Conservation (phyloP, 1,140 invertebrate genomes). For the Cyclargus thomasi region DNA sequence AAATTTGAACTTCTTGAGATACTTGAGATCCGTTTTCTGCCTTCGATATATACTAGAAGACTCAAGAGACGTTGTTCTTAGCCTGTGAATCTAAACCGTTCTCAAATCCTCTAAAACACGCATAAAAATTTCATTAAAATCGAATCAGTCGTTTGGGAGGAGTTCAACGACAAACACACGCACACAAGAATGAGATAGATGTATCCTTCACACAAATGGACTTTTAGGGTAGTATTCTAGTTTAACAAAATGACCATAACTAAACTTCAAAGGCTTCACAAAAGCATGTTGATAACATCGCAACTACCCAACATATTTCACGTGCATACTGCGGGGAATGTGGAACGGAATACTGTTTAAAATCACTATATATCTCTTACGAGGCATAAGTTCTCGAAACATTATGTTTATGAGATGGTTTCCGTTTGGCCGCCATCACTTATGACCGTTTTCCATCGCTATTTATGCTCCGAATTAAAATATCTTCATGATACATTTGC, state of each 20-base stretch:
- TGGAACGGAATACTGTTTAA: conserved; percentile 11
- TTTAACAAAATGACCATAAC: neutral
- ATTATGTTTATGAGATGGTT: conserved; percentile 46
- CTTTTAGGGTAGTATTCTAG: no score
- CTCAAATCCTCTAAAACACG: no score
- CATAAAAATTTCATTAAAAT: no score
- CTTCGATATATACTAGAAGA: no score
- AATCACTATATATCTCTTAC: conserved; percentile 20
- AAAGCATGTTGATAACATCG: neutral
- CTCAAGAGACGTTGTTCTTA: no score
- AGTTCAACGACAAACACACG: no score
- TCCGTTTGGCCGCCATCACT: conserved; percentile 44
- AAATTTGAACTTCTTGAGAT: no score
- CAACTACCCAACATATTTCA: neutral
- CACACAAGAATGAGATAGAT: no score
- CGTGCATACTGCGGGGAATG: neutral
- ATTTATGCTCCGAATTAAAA: conserved; percentile 50
- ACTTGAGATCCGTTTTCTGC: no score
- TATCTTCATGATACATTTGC: conserved; percentile 55
- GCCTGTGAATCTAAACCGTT: no score
- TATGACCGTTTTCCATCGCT: conserved; percentile 44
- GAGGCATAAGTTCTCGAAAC: conserved; percentile 24
- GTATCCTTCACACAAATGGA: no score
- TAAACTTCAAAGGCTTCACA: neutral
- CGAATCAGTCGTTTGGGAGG: no score